Evolutionary conservation across 2,888 invertebrate species (phyloP), one percentile per base, ranked within the genome.

Genomic region (Automeris io): DNA sequence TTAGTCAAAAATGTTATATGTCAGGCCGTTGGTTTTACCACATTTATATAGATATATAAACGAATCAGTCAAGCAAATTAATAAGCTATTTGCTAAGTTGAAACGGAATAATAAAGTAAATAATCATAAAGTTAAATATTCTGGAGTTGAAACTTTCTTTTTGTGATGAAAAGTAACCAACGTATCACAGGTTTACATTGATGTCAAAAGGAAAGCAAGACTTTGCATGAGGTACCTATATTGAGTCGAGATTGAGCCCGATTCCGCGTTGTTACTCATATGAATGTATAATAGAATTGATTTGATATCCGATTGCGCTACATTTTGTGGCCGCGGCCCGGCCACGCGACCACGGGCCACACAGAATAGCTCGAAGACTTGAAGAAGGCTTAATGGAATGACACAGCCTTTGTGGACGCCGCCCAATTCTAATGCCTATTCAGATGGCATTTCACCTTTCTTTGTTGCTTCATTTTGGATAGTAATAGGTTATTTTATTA

Each of bases 371-470:
- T 68, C 71, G 72, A 73, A 75, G 65, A 68, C 76, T 78, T 80
- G 75, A 85, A 86, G 83, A 71, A 81, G 81, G 81, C 80, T 82
- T 85, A 85, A 86, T 85, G 76, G 83, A 83, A 82, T 86, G 85
- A 85, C 85, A 83, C 67, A 69, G 76, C 76, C 85, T 85, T 86
- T 86, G 85, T 82, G 62, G 70, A 64, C 72, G 79, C 86, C 86
- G 86, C 83, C 85, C 83, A 86, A 85, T 85, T 85, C 82, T 74
- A 80, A 83, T 82, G 85, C 82, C 82, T 78, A 85, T 86, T 86
- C 81, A 86, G 77, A 82, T 83, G 81, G 85, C 82, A 83, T 83
- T 79, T 83, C 80, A 77, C 71, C 74, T 72, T 70, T 68, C 80
- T 77, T 86, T 86, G 85, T 85, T 85, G 79, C 79, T 82, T 86